Evolutionary conservation across 2,797 vertebrate genomes (phyloP).

Genomic region (Pangasius macronema): DNA sequence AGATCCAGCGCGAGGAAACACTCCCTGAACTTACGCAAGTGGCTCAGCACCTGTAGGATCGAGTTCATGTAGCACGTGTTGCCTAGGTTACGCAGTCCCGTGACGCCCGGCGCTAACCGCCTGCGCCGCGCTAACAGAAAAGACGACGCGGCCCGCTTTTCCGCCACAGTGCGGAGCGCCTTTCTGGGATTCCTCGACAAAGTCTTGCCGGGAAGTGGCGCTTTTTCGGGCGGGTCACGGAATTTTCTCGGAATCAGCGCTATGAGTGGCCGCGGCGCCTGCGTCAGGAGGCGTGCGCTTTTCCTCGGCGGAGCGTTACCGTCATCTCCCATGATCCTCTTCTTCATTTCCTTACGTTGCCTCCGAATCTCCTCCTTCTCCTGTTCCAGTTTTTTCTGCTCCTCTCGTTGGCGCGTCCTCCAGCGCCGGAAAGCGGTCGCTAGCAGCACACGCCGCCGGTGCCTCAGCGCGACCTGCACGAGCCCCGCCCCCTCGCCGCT

Average conservation of each 20-base stretch:
- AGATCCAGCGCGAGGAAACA: constrained; percentile 97
- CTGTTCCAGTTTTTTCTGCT: constrained; percentile 82
- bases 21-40: constrained; percentile 98
- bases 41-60: constrained; percentile 97
- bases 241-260: constrained; percentile 85
- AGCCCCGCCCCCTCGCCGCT: constrained; percentile 70
- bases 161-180: constrained; percentile 55
- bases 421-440: constrained; percentile 82
- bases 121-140: constrained; percentile 72
- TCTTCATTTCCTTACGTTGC: constrained; percentile 89
- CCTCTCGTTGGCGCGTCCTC: constrained; percentile 77
- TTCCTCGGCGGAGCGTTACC: constrained; percentile 90
- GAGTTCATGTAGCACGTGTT: constrained; percentile 99
- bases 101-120: constrained; percentile 89
- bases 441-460: constrained; percentile 88
- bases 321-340: constrained; percentile 89
- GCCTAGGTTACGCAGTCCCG: constrained; percentile 94
- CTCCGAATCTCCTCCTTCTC: constrained; percentile 83
- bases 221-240: constrained; percentile 78
- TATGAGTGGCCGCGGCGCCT: constrained; percentile 79
- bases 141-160: constrained; percentile 78
- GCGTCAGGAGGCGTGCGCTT: constrained; percentile 90
- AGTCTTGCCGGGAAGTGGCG: constrained; percentile 67
- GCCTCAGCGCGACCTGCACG: constrained; percentile 89
- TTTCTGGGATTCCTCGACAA: constrained; percentile 60